Evolutionary conservation across 2,888 invertebrate genomes (phyloP).

Genomic region (Caenorhabditis panamensis): DNA sequence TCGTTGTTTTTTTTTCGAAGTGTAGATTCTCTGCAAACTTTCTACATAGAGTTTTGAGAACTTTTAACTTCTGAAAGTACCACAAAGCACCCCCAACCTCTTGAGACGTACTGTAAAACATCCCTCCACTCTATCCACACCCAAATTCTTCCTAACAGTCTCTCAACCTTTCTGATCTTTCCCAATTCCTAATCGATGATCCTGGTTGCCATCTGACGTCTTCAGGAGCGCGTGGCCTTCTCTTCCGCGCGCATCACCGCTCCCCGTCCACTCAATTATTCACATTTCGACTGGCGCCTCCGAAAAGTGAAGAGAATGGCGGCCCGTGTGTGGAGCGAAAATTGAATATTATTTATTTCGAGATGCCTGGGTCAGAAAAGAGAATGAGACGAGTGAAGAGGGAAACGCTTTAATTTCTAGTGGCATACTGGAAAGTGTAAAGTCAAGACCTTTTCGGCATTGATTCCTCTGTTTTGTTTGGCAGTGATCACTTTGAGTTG

Average conservation of each 20-base stretch:
- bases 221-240: neutral
- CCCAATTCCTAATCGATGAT: neutral
- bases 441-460: no score
- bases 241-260: conserved; percentile 42
- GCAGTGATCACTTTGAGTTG: neutral
- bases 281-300: conserved; percentile 49
- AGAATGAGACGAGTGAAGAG: conserved; percentile 12
- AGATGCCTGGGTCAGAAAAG: no score
- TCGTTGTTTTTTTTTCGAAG: no score
- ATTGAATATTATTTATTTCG: conserved; percentile 18
- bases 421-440: neutral
- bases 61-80: no score
- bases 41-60: no score
- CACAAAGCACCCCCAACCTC: no score
- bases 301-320: conserved; percentile 38
- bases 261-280: conserved; percentile 52
- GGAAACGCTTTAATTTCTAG: conserved; percentile 24
- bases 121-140: no score
- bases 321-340: neutral
- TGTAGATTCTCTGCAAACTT: no score
- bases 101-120: no score
- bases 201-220: conserved; percentile 17
- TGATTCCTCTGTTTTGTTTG: neutral
- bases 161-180: conserved; percentile 9
- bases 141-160: conserved; percentile 5